phyloP scores from a whole-genome alignment of 2,113 vertebrate genomes.

The Phoenicopterus ruber region DNA sequence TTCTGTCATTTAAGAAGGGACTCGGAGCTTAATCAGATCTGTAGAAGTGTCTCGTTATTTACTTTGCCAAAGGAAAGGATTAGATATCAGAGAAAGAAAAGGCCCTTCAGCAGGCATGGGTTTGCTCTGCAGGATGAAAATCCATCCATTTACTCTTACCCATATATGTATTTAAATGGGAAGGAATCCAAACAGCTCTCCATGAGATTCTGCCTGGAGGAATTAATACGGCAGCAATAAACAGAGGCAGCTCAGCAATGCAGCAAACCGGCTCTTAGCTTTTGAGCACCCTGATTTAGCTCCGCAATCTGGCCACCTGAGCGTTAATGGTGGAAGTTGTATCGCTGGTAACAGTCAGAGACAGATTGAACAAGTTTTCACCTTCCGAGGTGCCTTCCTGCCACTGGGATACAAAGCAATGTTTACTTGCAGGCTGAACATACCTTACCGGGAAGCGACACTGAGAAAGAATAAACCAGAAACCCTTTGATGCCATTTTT shows the following conservation, averaged over 20 bases:
- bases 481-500: neutral
- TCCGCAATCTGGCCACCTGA: neutral
- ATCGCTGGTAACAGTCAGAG: neutral
- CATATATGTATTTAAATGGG: neutral
- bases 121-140: neutral
- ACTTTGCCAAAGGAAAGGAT: slow-evolving; percentile 36
- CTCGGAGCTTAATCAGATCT: slow-evolving; percentile 29
- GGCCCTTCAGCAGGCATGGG: neutral
- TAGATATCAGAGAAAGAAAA: slow-evolving; percentile 30
- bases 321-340: neutral
- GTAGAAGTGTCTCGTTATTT: slow-evolving; percentile 29
- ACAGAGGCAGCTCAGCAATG: neutral
- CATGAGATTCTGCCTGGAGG: neutral
- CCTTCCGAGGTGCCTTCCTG: neutral
- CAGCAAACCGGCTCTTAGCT: neutral
- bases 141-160: neutral
- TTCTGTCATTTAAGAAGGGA: neutral
- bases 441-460: neutral
- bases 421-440: neutral
- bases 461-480: neutral
- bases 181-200: neutral
- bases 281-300: neutral
- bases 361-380: neutral
- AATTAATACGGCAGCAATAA: neutral
- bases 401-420: neutral